Base-by-base conservation (phyloP, 1,140 invertebrate genomes). In the Apocrypta bakeri region DNA sequence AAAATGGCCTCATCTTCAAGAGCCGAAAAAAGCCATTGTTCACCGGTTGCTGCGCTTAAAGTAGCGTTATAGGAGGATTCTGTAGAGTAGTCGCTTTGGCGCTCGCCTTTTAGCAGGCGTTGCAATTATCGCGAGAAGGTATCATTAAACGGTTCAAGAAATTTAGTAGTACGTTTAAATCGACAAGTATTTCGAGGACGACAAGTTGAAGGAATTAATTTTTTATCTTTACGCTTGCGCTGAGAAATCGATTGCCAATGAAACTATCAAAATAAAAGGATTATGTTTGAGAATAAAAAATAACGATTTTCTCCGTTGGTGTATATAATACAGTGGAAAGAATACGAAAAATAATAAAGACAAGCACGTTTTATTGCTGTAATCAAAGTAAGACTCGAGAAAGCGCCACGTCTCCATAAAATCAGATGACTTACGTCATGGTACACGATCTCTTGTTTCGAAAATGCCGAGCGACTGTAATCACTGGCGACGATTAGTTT, bases 21-120 rank as follows among this genome's bases (percentile, higher is more conserved):
- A 56, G 17, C n/a, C n/a, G n/a, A 76, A 76, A 73, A 17, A 42
- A 12, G 33, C 37, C 71, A 71, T 73, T 48, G 71, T 73, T 73
- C 71, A 40, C 33, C 27, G n/a, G 2, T 17, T 56, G 17, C 4
- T 56, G 17, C n/a, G 9, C 25, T 73, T n/a, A 73, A 73, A 73
- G 71, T 73, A 40, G 37, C 37, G 24, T 9, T 31, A 31, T 31
- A 4, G 71, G 48, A 56, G 71, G 71, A 73, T 48, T 40, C 40
- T 25, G 37, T 33, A 21, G 24, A 29, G 31, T 24, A 66, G 24
- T 17, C 63, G 4, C 17, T 4, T 61, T 61, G 24, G 25, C 27
- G 24, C 25, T 4, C n/a, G 21, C 25, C 37, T 48, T 48, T 73
- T 48, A 6, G 21, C 21, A 9, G 7, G 37, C 71, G 14, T 56